A percentile compares a stretch with the other conserved stretches of the same genome.
Conservation (phyloP, 1,140 invertebrate species). For the Lysiphlebus fabarum region DNA sequence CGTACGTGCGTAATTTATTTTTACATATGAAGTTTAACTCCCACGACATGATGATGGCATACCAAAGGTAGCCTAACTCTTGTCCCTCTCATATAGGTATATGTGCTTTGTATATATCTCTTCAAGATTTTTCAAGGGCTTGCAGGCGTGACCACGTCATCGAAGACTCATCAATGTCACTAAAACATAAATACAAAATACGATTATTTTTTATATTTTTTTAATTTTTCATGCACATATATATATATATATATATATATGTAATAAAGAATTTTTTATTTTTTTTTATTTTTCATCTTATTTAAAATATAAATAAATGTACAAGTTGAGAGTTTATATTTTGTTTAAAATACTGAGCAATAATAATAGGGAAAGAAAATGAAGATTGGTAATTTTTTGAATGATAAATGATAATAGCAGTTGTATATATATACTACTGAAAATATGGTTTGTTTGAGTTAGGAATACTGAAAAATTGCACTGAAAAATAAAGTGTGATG, state of each 20-base stretch:
- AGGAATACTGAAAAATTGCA: slow-evolving; percentile 20
- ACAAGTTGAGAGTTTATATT: too few species aligned
- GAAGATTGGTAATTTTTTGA: slow-evolving; percentile 16
- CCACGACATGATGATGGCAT: slow-evolving; percentile 29
- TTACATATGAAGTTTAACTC: slow-evolving; percentile 28
- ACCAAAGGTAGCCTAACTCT: slow-evolving; percentile 21
- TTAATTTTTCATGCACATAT: not conserved
- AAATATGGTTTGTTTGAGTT: slow-evolving; percentile 30
- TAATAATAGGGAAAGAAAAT: not conserved
- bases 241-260: not conserved
- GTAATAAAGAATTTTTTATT: not conserved
- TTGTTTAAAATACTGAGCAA: slow-evolving; percentile 10
- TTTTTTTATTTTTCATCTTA: not conserved
- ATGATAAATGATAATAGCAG: slow-evolving; percentile 21
- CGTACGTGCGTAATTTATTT: slow-evolving; percentile 34
- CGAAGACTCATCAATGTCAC: slow-evolving; percentile 15
- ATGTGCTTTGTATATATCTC: slow-evolving; percentile 16
- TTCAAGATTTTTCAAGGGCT: slow-evolving; percentile 15
- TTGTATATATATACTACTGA: too few species aligned
- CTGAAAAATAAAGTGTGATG: slow-evolving; percentile 7
- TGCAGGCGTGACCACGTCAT: slow-evolving; percentile 20
- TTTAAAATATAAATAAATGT: too few species aligned
- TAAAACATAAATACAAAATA: slow-evolving; percentile 13
- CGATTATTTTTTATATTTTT: slow-evolving; percentile 13
- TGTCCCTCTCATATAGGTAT: slow-evolving; percentile 10